These are phyloP conservation scores for Caranx melampygus DNA, from an alignment of 2,113 vertebrate genomes.

Conservation along the genomic window DNA sequence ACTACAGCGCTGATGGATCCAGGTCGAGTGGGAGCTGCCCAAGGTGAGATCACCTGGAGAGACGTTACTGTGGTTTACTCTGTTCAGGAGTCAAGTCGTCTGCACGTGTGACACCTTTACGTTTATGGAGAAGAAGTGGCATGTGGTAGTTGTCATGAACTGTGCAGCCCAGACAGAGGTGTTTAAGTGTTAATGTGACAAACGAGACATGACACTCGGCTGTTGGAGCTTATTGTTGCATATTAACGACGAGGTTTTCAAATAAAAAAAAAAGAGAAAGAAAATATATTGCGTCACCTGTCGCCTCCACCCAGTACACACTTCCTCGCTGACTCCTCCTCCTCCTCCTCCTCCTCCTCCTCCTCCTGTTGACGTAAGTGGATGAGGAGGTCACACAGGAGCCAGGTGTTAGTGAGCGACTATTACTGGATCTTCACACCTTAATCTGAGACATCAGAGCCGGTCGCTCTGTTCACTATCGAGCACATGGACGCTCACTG, in stretches of 20 bases:
- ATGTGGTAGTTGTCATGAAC: too few relatives aligned
- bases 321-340: not conserved
- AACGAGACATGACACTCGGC: too few relatives aligned
- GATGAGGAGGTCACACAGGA: conserved; percentile 40
- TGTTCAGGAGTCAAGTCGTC: too few relatives aligned
- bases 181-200: too few relatives aligned
- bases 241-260: too few relatives aligned
- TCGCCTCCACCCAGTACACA: conserved; percentile 2
- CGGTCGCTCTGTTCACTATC: not conserved
- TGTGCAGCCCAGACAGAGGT: too few relatives aligned
- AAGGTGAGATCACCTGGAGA: conserved; percentile 90
- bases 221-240: too few relatives aligned
- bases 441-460: conserved; percentile 65
- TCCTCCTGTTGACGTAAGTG: conserved; percentile 44
- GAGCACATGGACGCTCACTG: not conserved
- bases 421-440: conserved; percentile 49
- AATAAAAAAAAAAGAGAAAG: too few relatives aligned
- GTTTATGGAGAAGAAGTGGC: too few relatives aligned
- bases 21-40: conserved; percentile 95
- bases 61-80: too few relatives aligned
- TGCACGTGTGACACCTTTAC: too few relatives aligned
- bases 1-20: conserved; percentile 95
- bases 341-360: conserved; percentile 3
- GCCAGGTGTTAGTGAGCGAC: conserved; percentile 23
- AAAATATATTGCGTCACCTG: conserved; percentile 14